phyloP scores from a whole-genome alignment of 2,888 invertebrate species.

The Pycnomerus fuliginosus region DNA sequence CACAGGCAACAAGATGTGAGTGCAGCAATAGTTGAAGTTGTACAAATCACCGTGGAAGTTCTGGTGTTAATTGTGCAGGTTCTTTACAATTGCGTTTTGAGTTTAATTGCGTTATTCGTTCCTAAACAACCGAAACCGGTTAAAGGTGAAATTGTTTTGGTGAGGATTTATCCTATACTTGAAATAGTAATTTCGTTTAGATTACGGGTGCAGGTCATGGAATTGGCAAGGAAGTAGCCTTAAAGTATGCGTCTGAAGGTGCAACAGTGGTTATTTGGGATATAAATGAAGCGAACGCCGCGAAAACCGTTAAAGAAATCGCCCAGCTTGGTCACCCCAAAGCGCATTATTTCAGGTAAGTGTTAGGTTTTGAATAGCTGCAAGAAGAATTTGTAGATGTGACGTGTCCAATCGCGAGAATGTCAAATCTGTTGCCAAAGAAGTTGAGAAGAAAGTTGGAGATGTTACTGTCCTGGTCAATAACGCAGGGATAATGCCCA shows the following conservation, averaged over 20 bases:
- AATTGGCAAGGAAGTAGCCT: slow-evolving; percentile 75
- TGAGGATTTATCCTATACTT: slow-evolving; percentile 51
- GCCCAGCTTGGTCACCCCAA: slow-evolving; percentile 52
- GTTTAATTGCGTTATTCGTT: slow-evolving; percentile 3
- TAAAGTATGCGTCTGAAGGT: slow-evolving; percentile 70
- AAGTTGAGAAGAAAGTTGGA: slow-evolving; percentile 69
- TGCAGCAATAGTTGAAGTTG: slow-evolving; percentile 3
- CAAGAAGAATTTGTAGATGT: slow-evolving; percentile 56
- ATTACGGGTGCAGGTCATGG: slow-evolving; percentile 86
- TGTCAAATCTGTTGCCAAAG: slow-evolving; percentile 64
- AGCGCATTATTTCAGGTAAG: slow-evolving; percentile 39
- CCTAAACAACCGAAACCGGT: slow-evolving; percentile 50
- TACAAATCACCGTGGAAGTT: slow-evolving; percentile 9
- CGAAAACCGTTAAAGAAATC: slow-evolving; percentile 64
- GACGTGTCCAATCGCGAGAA: slow-evolving; percentile 73
- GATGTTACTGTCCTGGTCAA: slow-evolving; percentile 77
- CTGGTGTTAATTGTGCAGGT: slow-evolving; percentile 12
- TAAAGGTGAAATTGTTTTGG: slow-evolving; percentile 74
- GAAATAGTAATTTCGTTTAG: slow-evolving; percentile 51
- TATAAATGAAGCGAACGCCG: slow-evolving; percentile 68
- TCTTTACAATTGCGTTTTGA: slow-evolving; percentile 7
- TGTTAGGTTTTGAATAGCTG: not conserved
- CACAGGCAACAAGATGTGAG: slow-evolving; percentile 14
- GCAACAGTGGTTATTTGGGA: slow-evolving; percentile 77
- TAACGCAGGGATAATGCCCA: slow-evolving; percentile 88